These are phyloP conservation scores for Molorchus minor DNA, from an alignment of 2,888 invertebrate genomes.

Conservation along the genomic window DNA sequence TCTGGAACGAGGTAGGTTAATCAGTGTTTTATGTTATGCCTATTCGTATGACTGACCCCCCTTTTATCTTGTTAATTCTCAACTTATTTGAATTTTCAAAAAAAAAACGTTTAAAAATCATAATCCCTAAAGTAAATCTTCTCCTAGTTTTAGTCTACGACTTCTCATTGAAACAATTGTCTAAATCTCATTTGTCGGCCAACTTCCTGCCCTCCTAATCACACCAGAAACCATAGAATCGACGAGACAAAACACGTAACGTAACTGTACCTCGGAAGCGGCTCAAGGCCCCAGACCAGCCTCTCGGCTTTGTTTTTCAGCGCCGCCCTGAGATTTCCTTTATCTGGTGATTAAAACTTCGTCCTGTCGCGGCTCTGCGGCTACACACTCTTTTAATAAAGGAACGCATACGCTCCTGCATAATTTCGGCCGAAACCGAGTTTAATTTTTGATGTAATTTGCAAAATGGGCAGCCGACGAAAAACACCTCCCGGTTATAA, in stretches of 20 bases:
- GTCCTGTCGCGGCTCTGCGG: slow-evolving; percentile 61
- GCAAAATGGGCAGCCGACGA: slow-evolving; percentile 50
- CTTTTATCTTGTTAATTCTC: no score
- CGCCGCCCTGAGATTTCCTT: slow-evolving; percentile 62
- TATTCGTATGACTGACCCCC: no score
- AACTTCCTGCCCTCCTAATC: no score
- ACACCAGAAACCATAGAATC: no score
- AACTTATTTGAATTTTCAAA: no score
- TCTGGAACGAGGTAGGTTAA: no score
- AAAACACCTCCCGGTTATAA: slow-evolving; percentile 41
- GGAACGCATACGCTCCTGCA: slow-evolving; percentile 56
- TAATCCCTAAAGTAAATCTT: no score
- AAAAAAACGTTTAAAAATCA: no score
- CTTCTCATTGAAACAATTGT: no score
- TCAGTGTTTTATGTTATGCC: no score
- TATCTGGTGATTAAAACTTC: slow-evolving; percentile 65
- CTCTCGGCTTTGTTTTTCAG: slow-evolving; percentile 58
- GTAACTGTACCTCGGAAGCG: slow-evolving; percentile 49
- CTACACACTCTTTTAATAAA: slow-evolving; percentile 61
- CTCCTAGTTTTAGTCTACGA: no score
- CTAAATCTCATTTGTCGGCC: no score
- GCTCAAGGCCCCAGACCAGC: slow-evolving; percentile 49
- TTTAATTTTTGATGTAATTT: slow-evolving; percentile 60
- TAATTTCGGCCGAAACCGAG: slow-evolving; percentile 54
- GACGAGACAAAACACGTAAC: slow-evolving; percentile 40